Base-by-base conservation (phyloP, 1,140 invertebrate genomes). In the Conus ventricosus region DNA sequence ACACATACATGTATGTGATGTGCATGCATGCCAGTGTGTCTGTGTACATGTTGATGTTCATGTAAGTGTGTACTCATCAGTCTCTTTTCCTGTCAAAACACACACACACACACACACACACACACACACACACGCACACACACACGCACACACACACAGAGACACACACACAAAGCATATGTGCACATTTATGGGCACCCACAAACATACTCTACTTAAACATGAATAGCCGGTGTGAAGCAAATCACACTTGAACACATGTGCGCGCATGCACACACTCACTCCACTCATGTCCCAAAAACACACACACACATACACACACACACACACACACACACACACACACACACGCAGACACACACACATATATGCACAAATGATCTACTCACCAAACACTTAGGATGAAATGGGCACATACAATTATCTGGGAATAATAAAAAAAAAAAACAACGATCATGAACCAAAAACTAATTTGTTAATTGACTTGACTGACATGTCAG, bases 341-440 rank as follows among this genome's bases (percentile, higher is more conserved):
- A 71, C 67, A 13, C 11, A 13, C 67, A 71, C 67, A 71, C 67
- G 4, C 60, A 63, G 1, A 63, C 60, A 63, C 60, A 63, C 60
- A 63, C 60, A 63, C 60, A 63, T 4, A 63, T 20, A 39, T 11
- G 10, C 75, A 78, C 75, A 25, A 60, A 15, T 60, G 57, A 60
- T 60, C 57, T 39, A 83, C 82, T 84, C 63, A 84, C 82, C 82
- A 84, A 27, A 67, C 57, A 67, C 82, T 84, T 4, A 84, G 55
- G 54, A 84, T 27, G 82, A 84, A 84, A 20, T 84, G 82, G 5
- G 27, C 23, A 60, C 54, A 63, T 51, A 84, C 82, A 39, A 84
- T 60, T 7, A 84, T 51, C 82, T 83, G 81, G 81, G 23, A 83
- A 55, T 1, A 7, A 15, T 5, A 81, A 10, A 81, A 15, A 53